Conservation (phyloP, 2,888 invertebrate species). For the Argyresthia goedartella region DNA sequence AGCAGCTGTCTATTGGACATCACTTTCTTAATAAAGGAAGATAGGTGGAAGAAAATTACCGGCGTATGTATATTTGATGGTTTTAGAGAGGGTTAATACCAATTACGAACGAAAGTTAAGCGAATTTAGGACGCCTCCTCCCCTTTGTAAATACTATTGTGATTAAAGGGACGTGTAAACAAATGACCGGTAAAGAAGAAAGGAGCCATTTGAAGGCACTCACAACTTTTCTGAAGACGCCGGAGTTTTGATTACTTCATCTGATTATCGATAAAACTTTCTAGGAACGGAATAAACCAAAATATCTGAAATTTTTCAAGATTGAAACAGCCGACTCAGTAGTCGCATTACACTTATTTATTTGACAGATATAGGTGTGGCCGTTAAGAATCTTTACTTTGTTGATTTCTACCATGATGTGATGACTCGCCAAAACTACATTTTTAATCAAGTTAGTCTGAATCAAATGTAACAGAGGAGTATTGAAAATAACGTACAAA, state of each 20-base stretch:
- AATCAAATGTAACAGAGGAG: too few relatives aligned
- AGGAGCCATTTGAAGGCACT: slow-evolving; percentile 25
- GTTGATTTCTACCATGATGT: too few relatives aligned
- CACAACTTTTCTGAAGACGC: slow-evolving; percentile 31
- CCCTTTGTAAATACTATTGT: slow-evolving; percentile 53
- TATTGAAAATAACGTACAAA: too few relatives aligned
- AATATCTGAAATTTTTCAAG: slow-evolving; percentile 32
- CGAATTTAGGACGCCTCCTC: slow-evolving; percentile 33
- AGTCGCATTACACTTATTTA: too few relatives aligned
- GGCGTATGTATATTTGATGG: too few relatives aligned
- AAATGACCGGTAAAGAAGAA: slow-evolving; percentile 25
- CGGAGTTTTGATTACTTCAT: slow-evolving; percentile 33
- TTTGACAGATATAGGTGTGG: not conserved
- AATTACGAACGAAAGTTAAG: not conserved
- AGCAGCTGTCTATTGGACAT: too few relatives aligned
- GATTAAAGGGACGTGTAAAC: slow-evolving; percentile 61
- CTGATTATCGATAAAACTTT: slow-evolving; percentile 36
- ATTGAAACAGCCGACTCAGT: slow-evolving; percentile 3
- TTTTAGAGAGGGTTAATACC: not conserved
- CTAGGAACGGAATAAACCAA: slow-evolving; percentile 50
- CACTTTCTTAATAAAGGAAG: too few relatives aligned
- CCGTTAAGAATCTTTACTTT: too few relatives aligned
- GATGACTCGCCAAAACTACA: too few relatives aligned
- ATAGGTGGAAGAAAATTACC: too few relatives aligned
- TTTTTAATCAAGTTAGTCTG: too few relatives aligned